Conservation (phyloP, 2,113 vertebrate species). For the Sinocyclocheilus grahami region DNA sequence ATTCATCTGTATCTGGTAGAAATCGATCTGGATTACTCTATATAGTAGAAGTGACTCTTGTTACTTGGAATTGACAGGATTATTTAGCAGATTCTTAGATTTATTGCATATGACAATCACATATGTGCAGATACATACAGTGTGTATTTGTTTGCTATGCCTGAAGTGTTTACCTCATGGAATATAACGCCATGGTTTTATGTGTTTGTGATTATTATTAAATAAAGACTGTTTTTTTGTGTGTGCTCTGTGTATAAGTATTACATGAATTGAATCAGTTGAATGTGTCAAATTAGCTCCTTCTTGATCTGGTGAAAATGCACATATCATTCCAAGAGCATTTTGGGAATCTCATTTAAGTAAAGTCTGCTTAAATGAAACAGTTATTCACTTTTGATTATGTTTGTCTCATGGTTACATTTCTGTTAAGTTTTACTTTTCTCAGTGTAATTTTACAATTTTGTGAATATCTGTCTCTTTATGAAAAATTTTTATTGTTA, state of each 20-base stretch:
- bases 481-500: not conserved
- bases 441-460: constrained; percentile 19
- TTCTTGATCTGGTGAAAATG: constrained; percentile 58
- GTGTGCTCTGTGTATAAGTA: not conserved
- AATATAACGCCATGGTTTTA: constrained; percentile 23
- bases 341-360: constrained; percentile 86
- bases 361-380: constrained; percentile 80
- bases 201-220: constrained; percentile 17
- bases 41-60: not conserved
- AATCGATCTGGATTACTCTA: not conserved
- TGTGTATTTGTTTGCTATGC: constrained; percentile 32
- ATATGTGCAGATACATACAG: not conserved
- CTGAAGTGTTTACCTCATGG: constrained; percentile 15
- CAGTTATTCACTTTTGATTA: constrained; percentile 69
- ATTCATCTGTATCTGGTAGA: constrained; percentile 3
- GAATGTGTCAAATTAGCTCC: constrained; percentile 1
- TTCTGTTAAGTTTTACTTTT: constrained; percentile 53
- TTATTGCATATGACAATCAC: constrained; percentile 11
- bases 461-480: constrained; percentile 20
- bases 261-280: constrained; percentile 25
- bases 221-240: not conserved
- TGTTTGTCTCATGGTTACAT: constrained; percentile 68
- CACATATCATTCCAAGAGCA: constrained; percentile 68
- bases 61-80: not conserved
- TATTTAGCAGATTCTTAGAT: constrained; percentile 21